Percentiles rank a stretch among this genome's conserved stretches.
phyloP scores from a whole-genome alignment of 2,888 invertebrate species.

The Andricus quercusramuli region DNA sequence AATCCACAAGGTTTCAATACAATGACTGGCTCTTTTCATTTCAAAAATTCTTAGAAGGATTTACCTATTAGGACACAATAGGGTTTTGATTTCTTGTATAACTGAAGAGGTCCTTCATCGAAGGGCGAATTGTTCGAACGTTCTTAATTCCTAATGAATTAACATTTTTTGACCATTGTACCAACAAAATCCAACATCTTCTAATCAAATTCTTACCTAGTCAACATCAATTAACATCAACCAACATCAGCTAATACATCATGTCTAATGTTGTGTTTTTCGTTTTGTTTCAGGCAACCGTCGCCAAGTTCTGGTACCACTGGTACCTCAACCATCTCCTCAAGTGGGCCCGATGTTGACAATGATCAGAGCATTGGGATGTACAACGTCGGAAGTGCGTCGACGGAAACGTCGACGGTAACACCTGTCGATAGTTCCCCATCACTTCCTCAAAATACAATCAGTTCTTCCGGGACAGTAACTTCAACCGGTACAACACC shows the following conservation, averaged over 20 bases:
- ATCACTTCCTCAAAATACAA: conserved; percentile 52
- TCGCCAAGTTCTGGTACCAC: conserved; percentile 78
- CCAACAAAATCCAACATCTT: too few species aligned
- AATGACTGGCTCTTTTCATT: too few species aligned
- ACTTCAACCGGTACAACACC: conserved; percentile 52
- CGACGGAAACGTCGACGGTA: conserved; percentile 63
- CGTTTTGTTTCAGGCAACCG: conserved; percentile 71
- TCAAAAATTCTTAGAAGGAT: too few species aligned
- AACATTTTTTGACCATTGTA: too few species aligned
- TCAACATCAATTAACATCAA: too few species aligned
- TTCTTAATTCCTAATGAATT: too few species aligned
- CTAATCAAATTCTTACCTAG: too few species aligned
- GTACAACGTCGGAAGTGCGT: conserved; percentile 68
- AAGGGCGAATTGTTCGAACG: too few species aligned
- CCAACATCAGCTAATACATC: background rate
- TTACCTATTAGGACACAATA: too few species aligned
- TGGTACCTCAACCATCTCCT: conserved; percentile 71
- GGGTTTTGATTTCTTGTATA: too few species aligned
- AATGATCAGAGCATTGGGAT: conserved; percentile 68
- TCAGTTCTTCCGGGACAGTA: conserved; percentile 42
- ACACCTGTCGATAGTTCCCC: conserved; percentile 61
- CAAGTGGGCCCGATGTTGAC: conserved; percentile 69
- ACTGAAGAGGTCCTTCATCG: too few species aligned
- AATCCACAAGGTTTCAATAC: too few species aligned
- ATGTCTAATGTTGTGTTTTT: background rate